Evolutionary conservation across 2,888 invertebrate genomes (phyloP).

Genomic region (Orthonevra nobilis): DNA sequence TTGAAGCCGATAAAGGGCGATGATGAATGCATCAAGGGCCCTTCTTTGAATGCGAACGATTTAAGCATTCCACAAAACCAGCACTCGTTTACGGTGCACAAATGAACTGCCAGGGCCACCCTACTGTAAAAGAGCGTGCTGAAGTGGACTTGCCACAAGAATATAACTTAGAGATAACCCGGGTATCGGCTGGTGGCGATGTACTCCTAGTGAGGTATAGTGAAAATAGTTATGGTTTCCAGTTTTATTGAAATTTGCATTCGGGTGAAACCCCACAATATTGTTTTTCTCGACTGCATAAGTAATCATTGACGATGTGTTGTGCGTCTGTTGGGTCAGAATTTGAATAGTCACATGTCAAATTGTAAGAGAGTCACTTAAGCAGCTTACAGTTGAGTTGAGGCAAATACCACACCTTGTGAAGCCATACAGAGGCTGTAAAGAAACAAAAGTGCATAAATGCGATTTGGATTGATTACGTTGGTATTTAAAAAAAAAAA

Average conservation of each 20-base stretch:
- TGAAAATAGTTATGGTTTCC: conserved; percentile 54
- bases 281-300: conserved; percentile 30
- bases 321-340: conserved; percentile 16
- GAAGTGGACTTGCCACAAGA: conserved; percentile 64
- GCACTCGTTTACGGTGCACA: too few species aligned
- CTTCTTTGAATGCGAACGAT: conserved; percentile 35
- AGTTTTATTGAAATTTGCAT: conserved; percentile 38
- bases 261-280: conserved; percentile 51
- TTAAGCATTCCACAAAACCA: too few species aligned
- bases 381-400: conserved; percentile 46
- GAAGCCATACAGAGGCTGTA: conserved; percentile 49
- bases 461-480: too few species aligned
- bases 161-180: conserved; percentile 38
- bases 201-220: too few species aligned
- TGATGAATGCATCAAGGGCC: conserved; percentile 38
- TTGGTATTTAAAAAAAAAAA: too few species aligned
- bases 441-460: background rate
- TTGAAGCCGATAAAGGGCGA: conserved; percentile 59
- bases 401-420: conserved; percentile 52
- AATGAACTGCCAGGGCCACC: conserved; percentile 16
- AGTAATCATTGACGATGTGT: conserved; percentile 28
- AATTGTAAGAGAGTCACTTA: conserved; percentile 27
- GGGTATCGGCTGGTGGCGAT: too few species aligned
- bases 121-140: conserved; percentile 66
- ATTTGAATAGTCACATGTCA: conserved; percentile 44